A percentile compares a stretch with the other conserved stretches of the same genome.
These are phyloP conservation scores for Rhynchonycteris naso DNA, from an alignment of 2,797 vertebrate genomes.

Conservation along the genomic window DNA sequence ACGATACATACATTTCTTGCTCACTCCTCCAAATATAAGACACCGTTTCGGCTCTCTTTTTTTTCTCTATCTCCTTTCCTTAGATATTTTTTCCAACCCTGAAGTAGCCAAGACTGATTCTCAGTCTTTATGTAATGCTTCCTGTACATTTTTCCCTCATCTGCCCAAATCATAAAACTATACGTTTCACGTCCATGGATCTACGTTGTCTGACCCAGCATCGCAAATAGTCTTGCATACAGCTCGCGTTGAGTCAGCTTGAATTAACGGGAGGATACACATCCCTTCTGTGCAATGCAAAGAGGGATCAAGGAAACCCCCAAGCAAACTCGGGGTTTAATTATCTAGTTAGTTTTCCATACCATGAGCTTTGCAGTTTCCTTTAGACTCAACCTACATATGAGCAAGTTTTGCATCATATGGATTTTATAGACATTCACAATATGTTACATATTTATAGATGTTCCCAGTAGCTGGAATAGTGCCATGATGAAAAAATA, in stretches of 20 bases:
- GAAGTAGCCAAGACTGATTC: background rate
- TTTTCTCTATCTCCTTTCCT: background rate
- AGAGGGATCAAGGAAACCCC: background rate
- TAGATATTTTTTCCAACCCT: background rate
- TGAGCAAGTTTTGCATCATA: background rate
- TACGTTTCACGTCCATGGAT: background rate
- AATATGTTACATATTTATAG: too few species aligned
- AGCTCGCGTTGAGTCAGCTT: background rate
- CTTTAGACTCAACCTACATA: background rate
- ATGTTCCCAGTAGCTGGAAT: background rate
- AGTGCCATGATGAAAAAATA: background rate
- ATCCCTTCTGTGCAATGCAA: background rate
- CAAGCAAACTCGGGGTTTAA: background rate
- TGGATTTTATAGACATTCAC: background rate
- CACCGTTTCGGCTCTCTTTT: background rate
- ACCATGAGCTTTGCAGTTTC: background rate
- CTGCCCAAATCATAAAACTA: background rate
- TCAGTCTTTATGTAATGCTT: background rate
- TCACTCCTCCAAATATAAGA: background rate
- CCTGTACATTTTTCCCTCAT: background rate
- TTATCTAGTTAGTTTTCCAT: background rate
- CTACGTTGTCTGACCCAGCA: background rate
- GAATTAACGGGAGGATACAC: background rate
- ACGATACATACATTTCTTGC: background rate
- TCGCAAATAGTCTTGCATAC: background rate